A percentile compares a stretch with the other conserved stretches of the same genome.
Conservation (phyloP, 2,797 vertebrate species). For the Sebastes hubbsi region DNA sequence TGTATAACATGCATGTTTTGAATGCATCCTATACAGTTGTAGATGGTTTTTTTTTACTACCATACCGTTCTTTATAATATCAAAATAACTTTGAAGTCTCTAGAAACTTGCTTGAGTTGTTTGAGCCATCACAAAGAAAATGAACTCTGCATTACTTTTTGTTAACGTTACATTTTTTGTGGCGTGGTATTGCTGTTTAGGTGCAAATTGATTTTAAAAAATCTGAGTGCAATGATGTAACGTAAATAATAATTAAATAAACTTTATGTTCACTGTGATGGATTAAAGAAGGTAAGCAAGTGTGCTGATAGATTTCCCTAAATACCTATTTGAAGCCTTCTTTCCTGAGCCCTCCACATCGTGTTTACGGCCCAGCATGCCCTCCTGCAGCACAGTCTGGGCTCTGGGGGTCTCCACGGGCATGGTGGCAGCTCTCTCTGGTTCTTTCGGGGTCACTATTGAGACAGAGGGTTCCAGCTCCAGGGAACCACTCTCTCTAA, state of each 20-base stretch:
- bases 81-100: not conserved
- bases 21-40: not conserved
- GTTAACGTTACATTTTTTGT: not conserved
- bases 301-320: not conserved
- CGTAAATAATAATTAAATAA: not conserved
- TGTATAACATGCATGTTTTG: not conserved
- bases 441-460: conserved; percentile 55
- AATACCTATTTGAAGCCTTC: conserved; percentile 91
- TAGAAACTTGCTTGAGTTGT: not conserved
- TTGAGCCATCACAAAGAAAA: conserved; percentile 1
- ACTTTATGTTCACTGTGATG: not conserved
- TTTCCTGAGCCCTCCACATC: conserved; percentile 92
- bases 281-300: not conserved
- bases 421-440: conserved; percentile 85
- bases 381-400: conserved; percentile 85
- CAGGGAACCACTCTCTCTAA: conserved; percentile 74
- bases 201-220: not conserved
- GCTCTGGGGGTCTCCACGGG: conserved; percentile 74
- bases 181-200: not conserved
- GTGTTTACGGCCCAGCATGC: conserved; percentile 90
- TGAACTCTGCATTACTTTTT: not conserved
- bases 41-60: not conserved
- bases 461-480: conserved; percentile 74
- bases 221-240: not conserved
- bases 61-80: not conserved